These are phyloP conservation scores for Cardiocondyla obscurior DNA, from an alignment of 1,140 invertebrate species.

Conservation along the genomic window DNA sequence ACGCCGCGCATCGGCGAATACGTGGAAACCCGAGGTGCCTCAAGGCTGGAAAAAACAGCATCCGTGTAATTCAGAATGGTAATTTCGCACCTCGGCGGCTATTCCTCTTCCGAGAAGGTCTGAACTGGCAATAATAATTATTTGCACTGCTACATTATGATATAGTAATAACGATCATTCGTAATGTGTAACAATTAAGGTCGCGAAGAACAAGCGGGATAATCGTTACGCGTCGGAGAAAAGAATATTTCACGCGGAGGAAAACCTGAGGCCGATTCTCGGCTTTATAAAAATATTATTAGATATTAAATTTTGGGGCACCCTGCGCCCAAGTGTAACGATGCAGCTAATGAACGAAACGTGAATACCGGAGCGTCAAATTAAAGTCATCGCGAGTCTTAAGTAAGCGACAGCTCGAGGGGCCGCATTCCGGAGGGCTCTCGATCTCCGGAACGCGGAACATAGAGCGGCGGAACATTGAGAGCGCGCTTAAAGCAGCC, in stretches of 20 bases:
- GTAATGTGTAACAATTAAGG: background rate
- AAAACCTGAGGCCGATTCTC: background rate
- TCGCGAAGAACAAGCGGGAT: background rate
- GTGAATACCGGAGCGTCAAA: too few species aligned
- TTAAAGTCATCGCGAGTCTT: background rate
- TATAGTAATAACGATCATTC: background rate
- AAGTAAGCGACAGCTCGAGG: background rate
- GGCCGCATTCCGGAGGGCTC: constrained; percentile 17
- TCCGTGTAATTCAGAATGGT: constrained; percentile 2
- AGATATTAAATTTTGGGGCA: too few species aligned
- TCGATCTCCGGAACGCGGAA: constrained; percentile 24
- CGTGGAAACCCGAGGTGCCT: background rate
- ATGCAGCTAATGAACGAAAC: too few species aligned
- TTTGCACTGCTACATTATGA: background rate
- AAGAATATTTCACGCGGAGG: background rate
- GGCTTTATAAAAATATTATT: background rate
- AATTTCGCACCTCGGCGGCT: background rate
- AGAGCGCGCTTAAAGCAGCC: constrained; percentile 21
- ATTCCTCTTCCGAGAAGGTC: background rate
- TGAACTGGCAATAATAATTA: background rate
- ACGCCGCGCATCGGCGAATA: background rate
- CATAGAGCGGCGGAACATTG: background rate
- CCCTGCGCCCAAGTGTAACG: too few species aligned
- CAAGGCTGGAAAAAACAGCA: constrained; percentile 28
- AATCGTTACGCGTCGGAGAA: background rate